phyloP scores from a whole-genome alignment of 2,888 invertebrate species.

The Drosophila buzzatii region DNA sequence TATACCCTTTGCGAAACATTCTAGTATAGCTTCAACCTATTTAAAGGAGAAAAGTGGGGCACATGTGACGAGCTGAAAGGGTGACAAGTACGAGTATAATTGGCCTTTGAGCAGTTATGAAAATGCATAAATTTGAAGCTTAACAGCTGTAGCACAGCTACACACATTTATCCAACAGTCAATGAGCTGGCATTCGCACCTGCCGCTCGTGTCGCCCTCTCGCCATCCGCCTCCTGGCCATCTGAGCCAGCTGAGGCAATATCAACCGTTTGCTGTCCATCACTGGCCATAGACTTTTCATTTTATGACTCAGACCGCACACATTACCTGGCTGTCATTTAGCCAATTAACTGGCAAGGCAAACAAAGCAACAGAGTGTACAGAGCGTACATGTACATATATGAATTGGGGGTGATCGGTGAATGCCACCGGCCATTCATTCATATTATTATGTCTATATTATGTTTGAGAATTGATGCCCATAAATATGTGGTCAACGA shows the following conservation, averaged over 20 bases:
- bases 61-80: conserved; percentile 50
- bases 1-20: neutral
- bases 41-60: conserved; percentile 42
- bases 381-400: neutral
- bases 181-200: neutral
- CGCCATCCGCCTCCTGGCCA: neutral
- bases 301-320: conserved; percentile 56
- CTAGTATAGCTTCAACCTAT: neutral
- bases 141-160: conserved; percentile 1
- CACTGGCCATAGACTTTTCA: conserved; percentile 28
- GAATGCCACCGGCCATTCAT: conserved; percentile 67
- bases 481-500: conserved; percentile 47
- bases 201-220: neutral
- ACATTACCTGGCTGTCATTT: conserved; percentile 71
- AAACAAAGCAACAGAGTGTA: conserved; percentile 56
- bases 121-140: conserved; percentile 19
- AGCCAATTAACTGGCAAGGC: conserved; percentile 70
- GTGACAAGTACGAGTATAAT: conserved; percentile 38
- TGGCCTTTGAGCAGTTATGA: conserved; percentile 34
- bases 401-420: conserved; percentile 28
- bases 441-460: conserved; percentile 71
- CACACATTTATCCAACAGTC: neutral
- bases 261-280: conserved; percentile 32
- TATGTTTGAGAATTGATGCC: conserved; percentile 59
- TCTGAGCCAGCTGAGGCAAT: conserved; percentile 3